Conservation (phyloP, 2,888 invertebrate species). For the Chrysolina oricalcia region DNA sequence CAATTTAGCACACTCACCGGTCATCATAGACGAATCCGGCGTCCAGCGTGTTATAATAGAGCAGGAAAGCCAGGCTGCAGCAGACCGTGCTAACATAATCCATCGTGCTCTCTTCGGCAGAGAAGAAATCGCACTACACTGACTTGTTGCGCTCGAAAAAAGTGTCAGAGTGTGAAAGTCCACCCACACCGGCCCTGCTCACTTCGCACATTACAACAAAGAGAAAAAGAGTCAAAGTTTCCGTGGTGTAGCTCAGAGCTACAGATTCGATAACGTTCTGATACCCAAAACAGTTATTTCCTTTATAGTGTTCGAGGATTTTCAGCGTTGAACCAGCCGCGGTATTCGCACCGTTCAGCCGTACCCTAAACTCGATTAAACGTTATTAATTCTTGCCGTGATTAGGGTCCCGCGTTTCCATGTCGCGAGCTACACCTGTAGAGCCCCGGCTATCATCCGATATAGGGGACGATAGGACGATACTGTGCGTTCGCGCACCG, state of each 20-base stretch:
- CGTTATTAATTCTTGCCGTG: conserved; percentile 26
- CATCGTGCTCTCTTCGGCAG: conserved; percentile 71
- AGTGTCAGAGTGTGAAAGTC: conserved; percentile 6
- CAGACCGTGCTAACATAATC: conserved; percentile 88
- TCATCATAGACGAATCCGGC: conserved; percentile 98
- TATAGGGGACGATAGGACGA: conserved; percentile 52
- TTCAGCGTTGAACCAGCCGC: conserved; percentile 16
- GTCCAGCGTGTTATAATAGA: conserved; percentile 93
- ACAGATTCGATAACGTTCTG: no score
- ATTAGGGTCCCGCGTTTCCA: conserved; percentile 28
- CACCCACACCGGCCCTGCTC: conserved; percentile 19
- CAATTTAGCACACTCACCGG: conserved; percentile 79
- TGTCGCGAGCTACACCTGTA: conserved; percentile 61
- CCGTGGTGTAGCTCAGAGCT: conserved; percentile 15
- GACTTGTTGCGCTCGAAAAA: conserved; percentile 67
- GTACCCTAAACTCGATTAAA: conserved; percentile 29
- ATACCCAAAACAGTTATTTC: conserved; percentile 54
- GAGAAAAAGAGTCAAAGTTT: conserved; percentile 47
- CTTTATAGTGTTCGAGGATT: conserved; percentile 52
- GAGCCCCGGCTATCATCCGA: conserved; percentile 56
- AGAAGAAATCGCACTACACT: conserved; percentile 36
- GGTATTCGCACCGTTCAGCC: conserved; percentile 1
- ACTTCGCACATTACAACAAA: conserved; percentile 60
- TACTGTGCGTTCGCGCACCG: conserved; percentile 66
- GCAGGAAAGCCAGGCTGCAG: conserved; percentile 87